Evolutionary conservation across 2,797 vertebrate genomes (phyloP).

Genomic region (Tiaroga cobitis): DNA sequence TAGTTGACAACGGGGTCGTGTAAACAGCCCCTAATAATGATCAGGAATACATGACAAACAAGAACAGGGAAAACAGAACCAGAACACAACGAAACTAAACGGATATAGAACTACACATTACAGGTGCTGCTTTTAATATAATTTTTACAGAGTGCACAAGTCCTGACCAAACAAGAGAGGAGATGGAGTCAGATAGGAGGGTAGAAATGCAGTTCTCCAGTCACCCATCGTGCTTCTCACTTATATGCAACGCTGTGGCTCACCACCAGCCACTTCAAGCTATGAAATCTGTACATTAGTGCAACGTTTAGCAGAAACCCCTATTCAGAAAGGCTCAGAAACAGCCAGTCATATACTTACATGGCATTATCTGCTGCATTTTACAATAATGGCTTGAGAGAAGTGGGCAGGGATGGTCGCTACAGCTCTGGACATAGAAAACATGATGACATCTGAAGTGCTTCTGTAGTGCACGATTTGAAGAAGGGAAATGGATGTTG

Average conservation of each 20-base stretch:
- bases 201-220: slow-evolving; percentile 11
- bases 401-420: slow-evolving; percentile 19
- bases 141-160: not conserved
- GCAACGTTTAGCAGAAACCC: not conserved
- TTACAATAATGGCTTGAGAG: slow-evolving; percentile 9
- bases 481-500: slow-evolving; percentile 18
- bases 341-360: not conserved
- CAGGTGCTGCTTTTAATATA: not conserved
- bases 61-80: not conserved
- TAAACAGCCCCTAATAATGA: not conserved
- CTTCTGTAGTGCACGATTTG: not conserved
- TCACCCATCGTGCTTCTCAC: not conserved
- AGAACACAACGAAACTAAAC: not conserved
- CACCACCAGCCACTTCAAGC: slow-evolving; percentile 2
- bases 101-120: not conserved
- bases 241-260: not conserved
- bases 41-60: not conserved
- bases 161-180: not conserved
- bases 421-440: slow-evolving; percentile 6
- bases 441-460: not conserved
- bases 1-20: too few relatives aligned
- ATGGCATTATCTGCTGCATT: slow-evolving; percentile 15
- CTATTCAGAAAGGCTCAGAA: slow-evolving; percentile 4
- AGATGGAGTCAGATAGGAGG: not conserved
- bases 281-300: not conserved